Percentiles rank a stretch among this genome's conserved stretches.
These are phyloP conservation scores for Nesogale talazaci DNA, from an alignment of 2,113 vertebrate species.

Conservation along the genomic window DNA sequence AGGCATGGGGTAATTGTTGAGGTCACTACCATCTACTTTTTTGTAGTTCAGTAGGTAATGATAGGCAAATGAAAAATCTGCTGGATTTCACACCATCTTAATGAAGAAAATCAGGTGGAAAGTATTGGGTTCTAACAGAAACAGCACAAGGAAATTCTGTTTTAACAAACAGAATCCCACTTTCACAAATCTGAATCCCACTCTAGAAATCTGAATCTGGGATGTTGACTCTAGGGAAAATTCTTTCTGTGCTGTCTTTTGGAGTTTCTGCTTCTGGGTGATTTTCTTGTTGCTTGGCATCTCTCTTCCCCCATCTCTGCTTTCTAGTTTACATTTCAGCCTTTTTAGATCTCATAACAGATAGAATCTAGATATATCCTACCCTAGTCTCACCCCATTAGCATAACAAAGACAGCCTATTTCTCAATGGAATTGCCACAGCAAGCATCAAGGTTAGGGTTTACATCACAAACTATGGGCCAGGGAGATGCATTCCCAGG, in stretches of 20 bases:
- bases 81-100: slow-evolving; percentile 5
- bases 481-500: no score
- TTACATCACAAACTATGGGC: neutral
- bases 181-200: no score
- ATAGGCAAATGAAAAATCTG: neutral
- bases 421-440: neutral
- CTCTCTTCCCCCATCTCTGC: neutral
- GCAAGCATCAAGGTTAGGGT: neutral
- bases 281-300: neutral
- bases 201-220: no score
- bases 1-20: neutral
- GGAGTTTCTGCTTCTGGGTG: neutral
- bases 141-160: no score
- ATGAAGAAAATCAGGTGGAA: slow-evolving; percentile 41
- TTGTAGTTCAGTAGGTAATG: slow-evolving; percentile 7
- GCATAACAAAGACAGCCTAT: neutral
- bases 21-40: neutral
- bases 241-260: neutral
- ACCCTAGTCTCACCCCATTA: neutral
- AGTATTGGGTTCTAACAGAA: neutral
- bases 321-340: neutral
- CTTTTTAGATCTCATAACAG: neutral
- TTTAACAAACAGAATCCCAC: no score
- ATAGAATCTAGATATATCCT: neutral
- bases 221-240: neutral